Evolutionary conservation across 1,140 invertebrate genomes (phyloP).

Genomic region (Tetragonula clypearis): DNA sequence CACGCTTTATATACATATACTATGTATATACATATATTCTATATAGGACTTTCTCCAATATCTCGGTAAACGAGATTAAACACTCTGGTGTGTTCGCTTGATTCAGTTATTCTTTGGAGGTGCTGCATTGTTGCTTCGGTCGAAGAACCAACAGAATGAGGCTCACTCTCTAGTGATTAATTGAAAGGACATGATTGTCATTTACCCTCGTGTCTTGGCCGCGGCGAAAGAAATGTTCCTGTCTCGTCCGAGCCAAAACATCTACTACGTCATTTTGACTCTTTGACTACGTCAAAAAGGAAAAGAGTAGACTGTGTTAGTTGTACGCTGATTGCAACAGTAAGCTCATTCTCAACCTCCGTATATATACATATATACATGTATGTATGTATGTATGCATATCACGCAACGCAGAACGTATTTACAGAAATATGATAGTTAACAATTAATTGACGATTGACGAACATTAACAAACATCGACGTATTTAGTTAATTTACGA

Average conservation of each 20-base stretch:
- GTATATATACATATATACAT: constrained; percentile 29
- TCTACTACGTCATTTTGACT: not conserved
- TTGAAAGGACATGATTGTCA: not conserved
- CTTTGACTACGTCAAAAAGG: not conserved
- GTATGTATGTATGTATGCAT: not conserved
- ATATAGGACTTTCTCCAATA: constrained; percentile 62
- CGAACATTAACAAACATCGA: constrained; percentile 31
- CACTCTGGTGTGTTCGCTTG: constrained; percentile 48
- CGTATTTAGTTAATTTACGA: constrained; percentile 1
- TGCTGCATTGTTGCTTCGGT: constrained; percentile 78
- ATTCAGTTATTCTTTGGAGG: constrained; percentile 80
- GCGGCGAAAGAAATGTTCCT: constrained; percentile 1
- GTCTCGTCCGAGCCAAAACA: not conserved
- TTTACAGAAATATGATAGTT: constrained; percentile 69
- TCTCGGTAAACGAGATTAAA: constrained; percentile 57
- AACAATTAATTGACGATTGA: constrained; percentile 33
- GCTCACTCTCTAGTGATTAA: constrained; percentile 50
- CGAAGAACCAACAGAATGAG: constrained; percentile 78
- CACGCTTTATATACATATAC: too few species aligned
- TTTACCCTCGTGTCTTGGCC: not conserved
- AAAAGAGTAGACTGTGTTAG: constrained; percentile 1
- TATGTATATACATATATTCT: not conserved
- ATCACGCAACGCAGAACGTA: constrained; percentile 59
- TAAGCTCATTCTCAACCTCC: constrained; percentile 72
- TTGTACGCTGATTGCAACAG: not conserved